Evolutionary conservation across 1,140 invertebrate species (phyloP).

Genomic region (Melanaphis sacchari): DNA sequence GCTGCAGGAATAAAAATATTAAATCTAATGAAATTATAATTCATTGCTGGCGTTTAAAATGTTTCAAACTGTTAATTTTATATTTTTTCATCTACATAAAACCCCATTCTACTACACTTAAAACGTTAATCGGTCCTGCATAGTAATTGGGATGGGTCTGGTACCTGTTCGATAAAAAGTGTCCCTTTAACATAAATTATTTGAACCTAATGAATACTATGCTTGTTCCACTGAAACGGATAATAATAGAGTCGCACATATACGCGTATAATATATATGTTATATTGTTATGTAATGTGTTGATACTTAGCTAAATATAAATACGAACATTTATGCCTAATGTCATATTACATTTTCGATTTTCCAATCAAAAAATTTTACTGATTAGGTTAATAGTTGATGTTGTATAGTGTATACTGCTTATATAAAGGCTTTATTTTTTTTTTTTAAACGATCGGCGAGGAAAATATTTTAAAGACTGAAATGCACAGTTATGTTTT

Average conservation of each 20-base stretch:
- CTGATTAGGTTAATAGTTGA: not conserved
- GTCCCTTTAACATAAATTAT: conserved; percentile 13
- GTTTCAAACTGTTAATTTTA: conserved; percentile 1
- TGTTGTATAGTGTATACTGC: not conserved
- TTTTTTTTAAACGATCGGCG: not conserved
- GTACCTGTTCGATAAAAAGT: conserved; percentile 4
- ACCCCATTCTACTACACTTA: not conserved
- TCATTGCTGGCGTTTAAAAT: not conserved
- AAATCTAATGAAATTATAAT: conserved; percentile 33
- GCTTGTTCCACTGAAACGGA: not conserved
- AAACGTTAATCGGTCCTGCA: conserved; percentile 15
- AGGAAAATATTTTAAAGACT: not conserved
- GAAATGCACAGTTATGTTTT: not conserved
- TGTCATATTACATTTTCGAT: not conserved
- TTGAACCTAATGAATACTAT: not conserved
- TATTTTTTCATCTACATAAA: conserved; percentile 8
- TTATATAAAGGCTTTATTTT: not conserved
- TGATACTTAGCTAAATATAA: not conserved
- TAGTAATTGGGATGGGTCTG: not conserved
- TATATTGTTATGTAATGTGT: not conserved
- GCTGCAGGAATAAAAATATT: not conserved
- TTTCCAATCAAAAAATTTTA: not conserved
- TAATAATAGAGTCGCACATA: not conserved
- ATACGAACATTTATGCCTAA: not conserved
- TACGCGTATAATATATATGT: not conserved